Percentiles rank a stretch among this genome's conserved stretches.
These are phyloP conservation scores for Pipra filicauda DNA, from an alignment of 2,113 vertebrate species.

Conservation along the genomic window DNA sequence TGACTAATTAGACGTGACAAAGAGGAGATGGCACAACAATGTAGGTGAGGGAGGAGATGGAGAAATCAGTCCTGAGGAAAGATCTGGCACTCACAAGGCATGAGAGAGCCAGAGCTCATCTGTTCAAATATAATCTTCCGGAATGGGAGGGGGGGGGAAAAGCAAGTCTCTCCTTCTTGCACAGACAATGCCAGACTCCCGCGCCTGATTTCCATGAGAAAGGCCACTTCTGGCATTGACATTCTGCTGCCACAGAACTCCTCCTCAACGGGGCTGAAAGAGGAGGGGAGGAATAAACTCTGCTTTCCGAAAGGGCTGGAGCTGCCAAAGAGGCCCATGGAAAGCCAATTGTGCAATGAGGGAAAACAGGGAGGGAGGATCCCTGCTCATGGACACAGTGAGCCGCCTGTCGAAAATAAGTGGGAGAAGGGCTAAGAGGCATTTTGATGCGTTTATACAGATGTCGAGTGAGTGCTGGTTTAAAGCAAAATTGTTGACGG, in stretches of 20 bases:
- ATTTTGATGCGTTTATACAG: not conserved
- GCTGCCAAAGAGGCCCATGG: not conserved
- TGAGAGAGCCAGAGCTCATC: not conserved
- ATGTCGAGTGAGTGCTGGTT: not conserved
- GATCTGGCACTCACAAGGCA: not conserved
- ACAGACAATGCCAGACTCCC: not conserved
- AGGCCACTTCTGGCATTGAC: conserved; percentile 22
- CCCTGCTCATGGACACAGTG: not conserved
- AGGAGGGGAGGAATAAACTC: conserved; percentile 10
- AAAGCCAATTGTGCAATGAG: conserved; percentile 27
- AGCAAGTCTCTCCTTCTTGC: not conserved
- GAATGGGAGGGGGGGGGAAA: not conserved
- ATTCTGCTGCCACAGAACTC: not conserved
- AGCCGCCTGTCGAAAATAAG: not conserved
- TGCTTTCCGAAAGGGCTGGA: not conserved
- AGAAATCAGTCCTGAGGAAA: not conserved
- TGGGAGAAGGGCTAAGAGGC: not conserved
- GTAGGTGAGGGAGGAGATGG: conserved; percentile 7
- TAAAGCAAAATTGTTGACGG: accelerated
- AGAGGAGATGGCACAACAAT: not conserved
- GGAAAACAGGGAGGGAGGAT: not conserved
- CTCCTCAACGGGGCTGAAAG: not conserved
- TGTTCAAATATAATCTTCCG: not conserved
- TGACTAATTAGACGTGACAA: accelerated
- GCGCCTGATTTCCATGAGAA: conserved; percentile 52